These are phyloP conservation scores for Zaprionus capensis DNA, from an alignment of 1,140 invertebrate species.

Conservation along the genomic window DNA sequence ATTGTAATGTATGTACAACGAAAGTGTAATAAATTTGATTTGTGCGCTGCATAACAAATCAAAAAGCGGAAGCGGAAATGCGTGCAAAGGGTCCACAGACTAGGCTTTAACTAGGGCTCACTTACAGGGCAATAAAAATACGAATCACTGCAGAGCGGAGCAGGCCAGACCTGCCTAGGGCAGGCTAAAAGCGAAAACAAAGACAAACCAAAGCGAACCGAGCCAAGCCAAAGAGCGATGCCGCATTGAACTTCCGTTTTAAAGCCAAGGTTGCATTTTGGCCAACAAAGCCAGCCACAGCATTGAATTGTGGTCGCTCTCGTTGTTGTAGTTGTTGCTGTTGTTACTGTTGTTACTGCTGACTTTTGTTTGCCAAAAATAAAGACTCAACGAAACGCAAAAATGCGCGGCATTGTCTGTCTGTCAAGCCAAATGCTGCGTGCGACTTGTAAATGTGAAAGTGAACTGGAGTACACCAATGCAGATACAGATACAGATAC, in stretches of 20 bases:
- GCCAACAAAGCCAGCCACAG: conserved; percentile 45
- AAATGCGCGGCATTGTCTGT: conserved; percentile 14
- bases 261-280: conserved; percentile 71
- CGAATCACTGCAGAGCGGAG: neutral
- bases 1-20: neutral
- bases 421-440: conserved; percentile 38
- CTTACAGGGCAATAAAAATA: conserved; percentile 15
- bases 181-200: neutral
- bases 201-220: conserved; percentile 19
- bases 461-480: neutral
- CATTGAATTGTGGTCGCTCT: conserved; percentile 43
- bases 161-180: neutral
- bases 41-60: neutral
- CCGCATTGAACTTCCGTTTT: conserved; percentile 72
- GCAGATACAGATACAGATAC: conserved; percentile 1
- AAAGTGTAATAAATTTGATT: conserved; percentile 9
- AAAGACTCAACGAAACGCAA: conserved; percentile 13
- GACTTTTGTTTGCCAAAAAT: conserved; percentile 51
- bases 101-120: conserved; percentile 8
- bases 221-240: conserved; percentile 30
- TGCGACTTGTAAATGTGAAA: conserved; percentile 61
- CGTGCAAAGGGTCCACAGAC: conserved; percentile 17
- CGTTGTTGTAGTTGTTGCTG: neutral
- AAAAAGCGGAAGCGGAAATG: conserved; percentile 30
- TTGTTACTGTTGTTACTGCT: conserved; percentile 24